Conservation (phyloP, 2,113 vertebrate species). For the Guaruba guarouba region DNA sequence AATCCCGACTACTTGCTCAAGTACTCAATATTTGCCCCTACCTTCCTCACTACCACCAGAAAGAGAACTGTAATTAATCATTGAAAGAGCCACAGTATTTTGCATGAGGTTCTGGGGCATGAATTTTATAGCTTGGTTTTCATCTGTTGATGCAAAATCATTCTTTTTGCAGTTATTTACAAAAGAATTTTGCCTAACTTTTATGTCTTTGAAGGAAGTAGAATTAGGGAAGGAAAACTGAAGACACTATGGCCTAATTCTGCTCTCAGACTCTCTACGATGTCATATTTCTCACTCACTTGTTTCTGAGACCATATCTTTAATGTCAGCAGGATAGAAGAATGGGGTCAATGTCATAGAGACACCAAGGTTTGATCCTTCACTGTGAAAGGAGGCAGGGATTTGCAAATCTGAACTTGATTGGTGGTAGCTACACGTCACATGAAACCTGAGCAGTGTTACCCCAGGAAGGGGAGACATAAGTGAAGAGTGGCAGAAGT, state of each 20-base stretch:
- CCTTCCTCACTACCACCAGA: not conserved
- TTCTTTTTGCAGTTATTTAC: not conserved
- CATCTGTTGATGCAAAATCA: not conserved
- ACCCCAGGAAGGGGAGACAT: not conserved
- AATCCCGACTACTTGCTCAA: not conserved
- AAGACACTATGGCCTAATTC: not conserved
- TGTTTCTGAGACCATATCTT: not conserved
- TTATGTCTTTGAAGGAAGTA: not conserved
- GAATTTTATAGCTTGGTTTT: not conserved
- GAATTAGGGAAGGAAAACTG: not conserved
- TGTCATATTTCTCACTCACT: not conserved
- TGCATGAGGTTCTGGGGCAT: not conserved
- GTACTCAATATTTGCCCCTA: not conserved
- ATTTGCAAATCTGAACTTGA: not conserved
- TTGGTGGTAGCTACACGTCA: not conserved
- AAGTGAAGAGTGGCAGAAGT: not conserved
- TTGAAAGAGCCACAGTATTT: not conserved
- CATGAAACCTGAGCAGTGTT: not conserved
- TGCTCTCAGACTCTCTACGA: not conserved
- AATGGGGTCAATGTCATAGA: not conserved
- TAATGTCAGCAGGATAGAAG: not conserved
- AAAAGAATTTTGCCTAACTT: not conserved
- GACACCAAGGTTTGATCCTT: fast-evolving
- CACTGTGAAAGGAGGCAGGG: not conserved
- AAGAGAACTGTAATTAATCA: not conserved